These are phyloP conservation scores for Callospermophilus lateralis DNA, from an alignment of 2,113 vertebrate species.

Conservation along the genomic window DNA sequence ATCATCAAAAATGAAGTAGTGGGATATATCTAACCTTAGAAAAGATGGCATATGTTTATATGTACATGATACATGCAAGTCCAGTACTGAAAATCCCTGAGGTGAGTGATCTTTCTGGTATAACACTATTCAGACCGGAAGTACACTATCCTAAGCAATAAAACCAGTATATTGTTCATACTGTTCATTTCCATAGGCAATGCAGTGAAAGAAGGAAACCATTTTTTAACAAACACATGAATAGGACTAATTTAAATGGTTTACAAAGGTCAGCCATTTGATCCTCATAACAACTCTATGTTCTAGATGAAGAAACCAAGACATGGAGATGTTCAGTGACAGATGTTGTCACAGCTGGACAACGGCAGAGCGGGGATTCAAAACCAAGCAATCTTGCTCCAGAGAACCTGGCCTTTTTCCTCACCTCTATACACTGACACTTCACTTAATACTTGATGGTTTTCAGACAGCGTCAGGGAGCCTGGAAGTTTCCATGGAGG, in stretches of 20 bases:
- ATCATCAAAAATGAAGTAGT: neutral
- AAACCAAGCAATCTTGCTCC: neutral
- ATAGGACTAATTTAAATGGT: neutral
- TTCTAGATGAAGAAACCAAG: neutral
- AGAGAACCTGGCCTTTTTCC: neutral
- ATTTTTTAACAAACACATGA: neutral
- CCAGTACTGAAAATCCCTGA: neutral
- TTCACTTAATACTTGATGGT: too few relatives aligned
- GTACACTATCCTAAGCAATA: neutral
- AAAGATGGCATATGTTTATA: neutral
- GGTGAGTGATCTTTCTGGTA: neutral
- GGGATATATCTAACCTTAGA: neutral
- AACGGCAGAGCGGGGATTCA: neutral
- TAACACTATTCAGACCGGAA: neutral
- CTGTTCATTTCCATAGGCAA: neutral
- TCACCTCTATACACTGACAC: rapidly evolving
- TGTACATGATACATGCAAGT: neutral
- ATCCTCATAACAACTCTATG: neutral
- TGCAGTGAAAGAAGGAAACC: neutral
- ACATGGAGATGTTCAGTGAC: neutral
- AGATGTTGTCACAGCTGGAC: neutral
- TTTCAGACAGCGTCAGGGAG: neutral
- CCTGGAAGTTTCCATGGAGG: rapidly evolving
- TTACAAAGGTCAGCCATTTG: neutral
- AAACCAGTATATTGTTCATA: neutral